These are phyloP conservation scores for Tyria jacobaeae DNA, from an alignment of 2,888 invertebrate species.

Conservation along the genomic window DNA sequence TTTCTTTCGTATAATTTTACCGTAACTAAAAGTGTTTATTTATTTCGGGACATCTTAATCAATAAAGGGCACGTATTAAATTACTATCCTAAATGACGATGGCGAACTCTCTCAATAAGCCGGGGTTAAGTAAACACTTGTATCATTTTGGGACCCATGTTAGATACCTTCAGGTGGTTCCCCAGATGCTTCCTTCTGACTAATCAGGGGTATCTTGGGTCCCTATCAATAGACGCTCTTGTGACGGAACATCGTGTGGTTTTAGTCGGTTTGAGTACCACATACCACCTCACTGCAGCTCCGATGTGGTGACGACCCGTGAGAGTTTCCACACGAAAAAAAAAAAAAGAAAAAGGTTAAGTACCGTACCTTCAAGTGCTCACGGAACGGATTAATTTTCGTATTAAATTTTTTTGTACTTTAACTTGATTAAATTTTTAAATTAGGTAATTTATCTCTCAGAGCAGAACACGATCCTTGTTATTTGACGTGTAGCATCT, in stretches of 20 bases:
- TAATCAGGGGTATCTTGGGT: no score
- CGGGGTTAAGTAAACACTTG: slow-evolving; percentile 41
- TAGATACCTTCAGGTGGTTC: slow-evolving; percentile 21
- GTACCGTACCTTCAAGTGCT: slow-evolving; percentile 26
- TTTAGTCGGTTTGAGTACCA: no score
- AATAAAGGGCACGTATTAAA: slow-evolving; percentile 46
- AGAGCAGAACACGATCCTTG: neutral
- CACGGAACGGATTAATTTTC: slow-evolving; percentile 47
- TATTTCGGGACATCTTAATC: slow-evolving; percentile 6
- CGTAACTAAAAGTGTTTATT: neutral
- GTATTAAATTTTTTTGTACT: slow-evolving; percentile 3
- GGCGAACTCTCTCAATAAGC: slow-evolving; percentile 46
- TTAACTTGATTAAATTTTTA: slow-evolving; percentile 1
- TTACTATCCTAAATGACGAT: slow-evolving; percentile 58
- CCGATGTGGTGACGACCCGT: no score
- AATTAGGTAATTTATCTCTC: neutral
- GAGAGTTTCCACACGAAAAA: no score
- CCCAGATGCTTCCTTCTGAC: no score
- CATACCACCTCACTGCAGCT: no score
- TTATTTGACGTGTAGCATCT: neutral
- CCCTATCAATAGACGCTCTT: no score
- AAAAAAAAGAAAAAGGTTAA: no score
- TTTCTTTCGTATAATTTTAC: neutral
- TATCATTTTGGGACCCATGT: slow-evolving; percentile 39
- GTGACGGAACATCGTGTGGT: no score